Evolutionary conservation across 2,888 invertebrate genomes (phyloP), one percentile per base, ranked within the genome.

Genomic region (Teleiodes luculella): DNA sequence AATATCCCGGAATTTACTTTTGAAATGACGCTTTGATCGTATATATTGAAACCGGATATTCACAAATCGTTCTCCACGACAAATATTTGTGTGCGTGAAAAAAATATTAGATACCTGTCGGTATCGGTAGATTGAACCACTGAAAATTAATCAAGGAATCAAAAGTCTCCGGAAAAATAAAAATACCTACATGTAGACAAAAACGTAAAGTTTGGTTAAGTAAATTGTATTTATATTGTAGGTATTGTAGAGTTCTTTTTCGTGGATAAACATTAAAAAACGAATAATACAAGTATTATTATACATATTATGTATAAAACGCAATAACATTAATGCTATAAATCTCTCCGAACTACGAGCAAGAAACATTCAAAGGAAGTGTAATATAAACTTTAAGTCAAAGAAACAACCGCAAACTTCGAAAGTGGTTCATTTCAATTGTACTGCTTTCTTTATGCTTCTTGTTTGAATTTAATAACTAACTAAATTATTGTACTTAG

Each of bases 21-120:
- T 7, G 20, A 43, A 43, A 52, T 20, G 28, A 18, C 33, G 41
- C 20, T 43, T 31, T 50, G 50, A 24, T 60, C 55, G 53, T 54
- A 51, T 54, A 60, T 58, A 61, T 63, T 50, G 55, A 18, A 54
- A 36, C 54, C 64, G 63, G 62, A 65, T 68, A 63, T 62, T 60
- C 60, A 58, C 64, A 65, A 64, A 68, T 64, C 66, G 61, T 60
- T 65, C 58, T 57, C 35, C 52, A 57, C 33, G 49, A 60, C 67
- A 70, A 70, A 70, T 63, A 70, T 67, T 61, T 63, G 60, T 52
- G 57, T 59, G 62, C 67, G 66, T 66, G 70, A 54, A 31, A 53
- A 20, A 63, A 63, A 70, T 69, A 41, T 48, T 52, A 24, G 47
- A 36, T 41, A 33, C 14, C 5, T 36, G 5, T 24, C 13, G 10